Evolutionary conservation across 2,113 vertebrate species (phyloP).

Genomic region (Ranitomeya imitator): DNA sequence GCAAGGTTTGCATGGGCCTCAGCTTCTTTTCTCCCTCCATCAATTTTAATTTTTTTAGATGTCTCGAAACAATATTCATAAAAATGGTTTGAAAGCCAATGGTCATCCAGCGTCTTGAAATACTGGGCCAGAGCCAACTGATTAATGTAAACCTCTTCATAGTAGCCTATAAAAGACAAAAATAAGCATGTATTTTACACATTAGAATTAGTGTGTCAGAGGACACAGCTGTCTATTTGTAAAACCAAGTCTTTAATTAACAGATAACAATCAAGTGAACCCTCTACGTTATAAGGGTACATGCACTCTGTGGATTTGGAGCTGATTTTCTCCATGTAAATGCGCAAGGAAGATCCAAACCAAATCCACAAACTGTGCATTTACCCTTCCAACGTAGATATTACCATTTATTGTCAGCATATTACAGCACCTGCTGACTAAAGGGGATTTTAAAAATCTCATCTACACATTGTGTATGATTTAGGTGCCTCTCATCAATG

Average conservation of each 20-base stretch:
- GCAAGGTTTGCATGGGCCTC: conserved; percentile 75
- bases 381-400: too few relatives aligned
- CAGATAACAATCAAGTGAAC: not conserved
- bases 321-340: too few relatives aligned
- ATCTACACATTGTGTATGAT: too few relatives aligned
- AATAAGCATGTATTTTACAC: not conserved
- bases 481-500: too few relatives aligned
- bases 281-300: too few relatives aligned
- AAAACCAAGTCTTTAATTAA: not conserved
- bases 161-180: conserved; percentile 67
- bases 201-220: not conserved
- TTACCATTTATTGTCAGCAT: too few relatives aligned
- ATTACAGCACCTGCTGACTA: too few relatives aligned
- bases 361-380: too few relatives aligned
- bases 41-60: conserved; percentile 70
- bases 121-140: conserved; percentile 75
- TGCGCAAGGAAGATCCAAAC: too few relatives aligned
- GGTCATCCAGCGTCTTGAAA: conserved; percentile 76
- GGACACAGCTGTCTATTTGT: not conserved
- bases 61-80: conserved; percentile 74
- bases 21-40: conserved; percentile 76
- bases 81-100: conserved; percentile 80
- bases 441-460: too few relatives aligned
- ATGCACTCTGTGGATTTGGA: too few relatives aligned
- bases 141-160: conserved; percentile 75